These are phyloP conservation scores for Lepus europaeus DNA, from an alignment of 2,113 vertebrate species.

Conservation along the genomic window DNA sequence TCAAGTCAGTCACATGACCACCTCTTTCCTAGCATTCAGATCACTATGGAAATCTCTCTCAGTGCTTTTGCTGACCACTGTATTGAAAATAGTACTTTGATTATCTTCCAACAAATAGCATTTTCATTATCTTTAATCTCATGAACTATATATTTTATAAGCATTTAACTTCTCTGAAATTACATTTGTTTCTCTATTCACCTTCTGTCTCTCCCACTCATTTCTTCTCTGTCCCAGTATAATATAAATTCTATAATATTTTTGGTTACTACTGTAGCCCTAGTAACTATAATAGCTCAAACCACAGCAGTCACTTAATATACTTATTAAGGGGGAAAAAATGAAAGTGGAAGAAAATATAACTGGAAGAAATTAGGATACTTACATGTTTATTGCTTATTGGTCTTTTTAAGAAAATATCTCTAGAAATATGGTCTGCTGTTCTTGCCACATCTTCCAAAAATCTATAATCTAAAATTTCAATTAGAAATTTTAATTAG, in stretches of 20 bases:
- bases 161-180: not conserved
- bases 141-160: constrained; percentile 2
- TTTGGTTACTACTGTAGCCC: not conserved
- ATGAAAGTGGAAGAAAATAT: constrained; percentile 42
- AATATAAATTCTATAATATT: not conserved
- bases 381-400: constrained; percentile 87
- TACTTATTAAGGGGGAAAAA: not conserved
- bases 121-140: constrained; percentile 36
- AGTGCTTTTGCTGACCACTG: not conserved
- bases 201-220: not conserved
- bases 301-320: not conserved
- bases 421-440: constrained; percentile 92
- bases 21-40: not conserved
- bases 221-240: not conserved
- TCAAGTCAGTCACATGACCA: not conserved
- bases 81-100: not conserved
- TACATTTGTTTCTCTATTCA: not conserved
- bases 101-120: not conserved
- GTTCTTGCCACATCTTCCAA: constrained; percentile 95
- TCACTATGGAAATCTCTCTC: not conserved
- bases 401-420: constrained; percentile 84
- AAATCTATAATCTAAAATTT: constrained; percentile 94
- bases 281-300: not conserved
- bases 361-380: constrained; percentile 57
- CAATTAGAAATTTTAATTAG: not conserved